Percentiles rank a stretch among this genome's conserved stretches.
These are phyloP conservation scores for Parauchenoglanis punctatus DNA, from an alignment of 2,797 vertebrate genomes.

Conservation along the genomic window DNA sequence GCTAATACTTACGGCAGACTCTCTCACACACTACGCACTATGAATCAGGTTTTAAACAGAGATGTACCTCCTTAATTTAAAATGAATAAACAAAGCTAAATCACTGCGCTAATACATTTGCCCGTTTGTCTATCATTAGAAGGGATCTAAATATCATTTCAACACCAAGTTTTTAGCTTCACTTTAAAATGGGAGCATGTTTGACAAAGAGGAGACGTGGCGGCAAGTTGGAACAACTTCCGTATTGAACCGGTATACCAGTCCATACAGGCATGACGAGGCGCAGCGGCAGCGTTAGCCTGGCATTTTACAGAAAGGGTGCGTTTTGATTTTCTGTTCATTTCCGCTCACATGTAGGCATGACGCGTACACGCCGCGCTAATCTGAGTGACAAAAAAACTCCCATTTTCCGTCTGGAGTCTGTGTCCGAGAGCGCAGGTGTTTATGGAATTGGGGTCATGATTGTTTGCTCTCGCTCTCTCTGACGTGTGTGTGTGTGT, in stretches of 20 bases:
- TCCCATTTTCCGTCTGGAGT: not conserved
- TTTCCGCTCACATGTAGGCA: not conserved
- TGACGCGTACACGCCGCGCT: not conserved
- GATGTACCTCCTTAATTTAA: not conserved
- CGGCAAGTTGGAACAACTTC: slow-evolving; percentile 16
- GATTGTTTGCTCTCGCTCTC: not conserved
- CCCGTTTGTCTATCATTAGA: too few species aligned
- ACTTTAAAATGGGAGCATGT: not conserved
- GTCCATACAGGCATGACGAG: slow-evolving; percentile 22
- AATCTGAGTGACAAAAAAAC: not conserved
- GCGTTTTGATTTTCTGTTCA: not conserved
- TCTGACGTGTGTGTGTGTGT: not conserved
- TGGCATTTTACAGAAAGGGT: not conserved
- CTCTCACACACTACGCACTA: too few species aligned
- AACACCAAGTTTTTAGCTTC: not conserved
- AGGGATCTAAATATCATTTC: not conserved
- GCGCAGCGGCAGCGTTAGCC: not conserved
- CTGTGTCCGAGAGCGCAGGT: not conserved
- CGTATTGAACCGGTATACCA: not conserved
- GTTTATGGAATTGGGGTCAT: slow-evolving; percentile 18
- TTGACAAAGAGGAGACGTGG: not conserved
- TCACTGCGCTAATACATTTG: fast-evolving
- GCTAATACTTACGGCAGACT: not conserved
- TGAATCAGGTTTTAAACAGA: not conserved
- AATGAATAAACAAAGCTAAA: not conserved